Conservation (phyloP, 1,140 invertebrate species). For the Glomeris maerens region DNA sequence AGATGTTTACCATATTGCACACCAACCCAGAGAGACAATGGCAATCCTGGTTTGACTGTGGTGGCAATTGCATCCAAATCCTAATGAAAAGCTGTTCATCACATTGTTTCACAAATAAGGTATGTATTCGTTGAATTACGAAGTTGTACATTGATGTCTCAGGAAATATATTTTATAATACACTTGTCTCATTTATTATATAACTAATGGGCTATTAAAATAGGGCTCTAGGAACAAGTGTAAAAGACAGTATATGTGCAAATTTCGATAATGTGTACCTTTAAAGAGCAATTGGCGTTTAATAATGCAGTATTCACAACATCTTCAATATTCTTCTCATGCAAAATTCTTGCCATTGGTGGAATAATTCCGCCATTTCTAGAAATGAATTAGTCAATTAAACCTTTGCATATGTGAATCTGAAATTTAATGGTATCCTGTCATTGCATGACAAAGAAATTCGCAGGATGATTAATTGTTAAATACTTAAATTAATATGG, state of each 20-base stretch:
- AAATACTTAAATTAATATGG: too few relatives aligned
- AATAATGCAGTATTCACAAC: conserved; percentile 54
- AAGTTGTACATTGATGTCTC: background rate
- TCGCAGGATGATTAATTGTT: too few relatives aligned
- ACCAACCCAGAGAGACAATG: conserved; percentile 63
- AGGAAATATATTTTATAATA: background rate
- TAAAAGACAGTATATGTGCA: background rate
- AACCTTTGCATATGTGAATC: too few relatives aligned
- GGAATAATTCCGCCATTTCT: conserved; percentile 87
- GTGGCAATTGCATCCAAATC: conserved; percentile 81
- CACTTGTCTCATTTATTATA: background rate
- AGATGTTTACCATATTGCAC: conserved; percentile 69
- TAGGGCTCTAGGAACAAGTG: conserved; percentile 1
- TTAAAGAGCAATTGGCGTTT: conserved; percentile 45
- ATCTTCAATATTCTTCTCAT: conserved; percentile 58
- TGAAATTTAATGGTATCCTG: too few relatives aligned
- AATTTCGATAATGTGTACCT: conserved; percentile 23
- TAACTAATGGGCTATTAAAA: background rate
- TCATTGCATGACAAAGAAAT: too few relatives aligned
- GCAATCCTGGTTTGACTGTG: conserved; percentile 73
- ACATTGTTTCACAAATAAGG: conserved; percentile 1
- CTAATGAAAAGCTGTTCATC: conserved; percentile 18
- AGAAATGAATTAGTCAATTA: conserved; percentile 19
- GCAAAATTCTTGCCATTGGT: conserved; percentile 61
- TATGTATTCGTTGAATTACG: background rate